Base-by-base conservation (phyloP, 2,888 invertebrate species). In the Chymomyza procnemis region DNA sequence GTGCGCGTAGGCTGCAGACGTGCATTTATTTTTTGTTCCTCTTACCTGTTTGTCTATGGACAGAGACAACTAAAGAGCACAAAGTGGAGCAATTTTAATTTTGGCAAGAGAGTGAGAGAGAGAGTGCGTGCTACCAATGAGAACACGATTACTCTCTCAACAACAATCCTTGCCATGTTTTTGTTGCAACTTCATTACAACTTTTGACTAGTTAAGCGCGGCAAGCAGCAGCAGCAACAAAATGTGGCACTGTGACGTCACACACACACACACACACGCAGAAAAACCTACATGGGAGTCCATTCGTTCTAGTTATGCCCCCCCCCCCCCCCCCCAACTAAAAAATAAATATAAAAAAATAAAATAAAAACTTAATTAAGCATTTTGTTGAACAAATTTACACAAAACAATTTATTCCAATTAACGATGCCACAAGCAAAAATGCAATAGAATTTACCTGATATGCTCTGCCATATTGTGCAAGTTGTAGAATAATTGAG, bases 341-440 rank as follows among this genome's bases (percentile, higher is more conserved):
- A 14, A 9, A 5, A 50, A 48, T 50, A 60, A 48, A 60, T 30
- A 60, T 19, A 60, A 1, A 6, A 26, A 26, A 26, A 26, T 26
- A 46, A 60, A 60, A 59, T 50, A 60, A 60, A 59, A 60, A 60
- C 60, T 60, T 48, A 60, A 60, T 60, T 60, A 60, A 60, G 50
- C 26, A 60, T 50, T 50, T 50, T 78, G 71, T 66, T 70, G 48
- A 55, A 63, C 65, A 69, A 64, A 75, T 64, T 72, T 75, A 34
- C 76, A 76, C 72, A 69, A 74, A 72, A 76, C 70, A 73, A 73
- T 81, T 81, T 78, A 70, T 67, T 72, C 60, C 75, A 82, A 79
- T 80, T 78, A 78, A 74, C 69, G 76, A 65, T 64, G 65, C 57
- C 63, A 54, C 60, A 71, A 50, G 34, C 34, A 14, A 41, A n/a